Conservation (phyloP, 2,888 invertebrate species). For the Alentia gelatinosa region DNA sequence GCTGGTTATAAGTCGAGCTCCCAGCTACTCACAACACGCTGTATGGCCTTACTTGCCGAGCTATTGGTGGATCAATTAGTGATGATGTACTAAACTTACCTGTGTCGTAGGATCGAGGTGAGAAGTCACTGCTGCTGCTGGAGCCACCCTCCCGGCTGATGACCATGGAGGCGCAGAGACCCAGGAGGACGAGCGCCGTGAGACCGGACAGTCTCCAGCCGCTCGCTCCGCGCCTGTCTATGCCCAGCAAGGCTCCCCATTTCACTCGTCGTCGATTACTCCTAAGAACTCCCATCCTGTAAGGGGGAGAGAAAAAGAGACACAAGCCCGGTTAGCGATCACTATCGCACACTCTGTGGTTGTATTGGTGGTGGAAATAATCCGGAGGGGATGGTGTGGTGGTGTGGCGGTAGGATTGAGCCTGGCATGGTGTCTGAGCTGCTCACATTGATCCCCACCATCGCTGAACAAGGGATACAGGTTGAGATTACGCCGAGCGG, state of each 20-base stretch:
- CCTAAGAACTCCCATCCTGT: conserved; percentile 14
- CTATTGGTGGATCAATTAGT: too few species aligned
- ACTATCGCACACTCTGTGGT: neutral
- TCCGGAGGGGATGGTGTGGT: neutral
- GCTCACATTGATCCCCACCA: neutral
- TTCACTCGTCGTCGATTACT: neutral
- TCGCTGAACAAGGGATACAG: too few species aligned
- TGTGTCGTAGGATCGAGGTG: neutral
- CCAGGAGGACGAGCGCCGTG: neutral
- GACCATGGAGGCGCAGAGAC: neutral
- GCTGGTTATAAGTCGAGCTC: too few species aligned
- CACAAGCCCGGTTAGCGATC: neutral
- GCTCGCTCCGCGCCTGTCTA: neutral
- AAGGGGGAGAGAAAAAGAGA: neutral
- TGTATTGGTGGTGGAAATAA: neutral
- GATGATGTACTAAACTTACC: neutral
- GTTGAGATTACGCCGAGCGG: too few species aligned
- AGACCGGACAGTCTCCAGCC: neutral
- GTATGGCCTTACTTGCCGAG: too few species aligned
- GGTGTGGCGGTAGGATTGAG: neutral
- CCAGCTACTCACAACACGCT: too few species aligned
- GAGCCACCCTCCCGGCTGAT: neutral
- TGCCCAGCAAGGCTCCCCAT: neutral
- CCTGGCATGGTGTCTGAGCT: neutral
- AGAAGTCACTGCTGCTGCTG: neutral